Evolutionary conservation across 2,113 vertebrate species (phyloP).

Genomic region (Vombatus ursinus): DNA sequence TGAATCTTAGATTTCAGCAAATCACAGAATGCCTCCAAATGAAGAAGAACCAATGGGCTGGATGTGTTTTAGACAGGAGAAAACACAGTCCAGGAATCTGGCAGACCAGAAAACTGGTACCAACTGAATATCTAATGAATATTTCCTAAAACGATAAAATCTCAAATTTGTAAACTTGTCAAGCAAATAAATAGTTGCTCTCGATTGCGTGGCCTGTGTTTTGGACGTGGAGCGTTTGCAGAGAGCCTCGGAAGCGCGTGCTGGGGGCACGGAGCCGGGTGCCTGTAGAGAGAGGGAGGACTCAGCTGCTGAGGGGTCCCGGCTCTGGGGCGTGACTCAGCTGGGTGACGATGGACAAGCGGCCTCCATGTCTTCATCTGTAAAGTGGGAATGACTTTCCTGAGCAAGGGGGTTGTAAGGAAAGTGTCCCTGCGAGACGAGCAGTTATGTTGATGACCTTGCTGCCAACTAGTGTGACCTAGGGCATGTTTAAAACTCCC

Average conservation of each 20-base stretch:
- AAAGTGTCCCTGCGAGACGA: background rate
- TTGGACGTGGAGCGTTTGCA: background rate
- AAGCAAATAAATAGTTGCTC: conserved; percentile 77
- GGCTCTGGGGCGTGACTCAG: too few species aligned
- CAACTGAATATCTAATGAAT: conserved; percentile 77
- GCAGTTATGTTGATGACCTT: background rate
- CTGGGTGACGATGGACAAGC: too few species aligned
- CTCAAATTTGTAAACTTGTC: conserved; percentile 76
- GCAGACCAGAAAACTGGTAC: conserved; percentile 64
- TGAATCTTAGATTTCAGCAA: conserved; percentile 74
- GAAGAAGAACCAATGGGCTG: conserved; percentile 57
- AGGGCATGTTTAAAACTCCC: too few species aligned
- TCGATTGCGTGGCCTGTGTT: background rate
- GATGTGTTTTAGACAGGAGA: conserved; percentile 84
- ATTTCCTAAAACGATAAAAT: conserved; percentile 66
- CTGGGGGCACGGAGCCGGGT: too few species aligned
- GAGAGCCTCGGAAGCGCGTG: background rate
- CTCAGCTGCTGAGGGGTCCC: too few species aligned
- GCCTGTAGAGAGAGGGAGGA: background rate
- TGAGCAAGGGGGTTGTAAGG: fast-evolving
- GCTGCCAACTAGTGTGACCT: too few species aligned
- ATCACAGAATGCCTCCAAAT: conserved; percentile 57
- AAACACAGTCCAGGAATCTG: conserved; percentile 69
- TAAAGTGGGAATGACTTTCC: fast-evolving
- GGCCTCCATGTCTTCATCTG: fast-evolving